phyloP scores from a whole-genome alignment of 2,888 invertebrate genomes.

The Acronicta alni region DNA sequence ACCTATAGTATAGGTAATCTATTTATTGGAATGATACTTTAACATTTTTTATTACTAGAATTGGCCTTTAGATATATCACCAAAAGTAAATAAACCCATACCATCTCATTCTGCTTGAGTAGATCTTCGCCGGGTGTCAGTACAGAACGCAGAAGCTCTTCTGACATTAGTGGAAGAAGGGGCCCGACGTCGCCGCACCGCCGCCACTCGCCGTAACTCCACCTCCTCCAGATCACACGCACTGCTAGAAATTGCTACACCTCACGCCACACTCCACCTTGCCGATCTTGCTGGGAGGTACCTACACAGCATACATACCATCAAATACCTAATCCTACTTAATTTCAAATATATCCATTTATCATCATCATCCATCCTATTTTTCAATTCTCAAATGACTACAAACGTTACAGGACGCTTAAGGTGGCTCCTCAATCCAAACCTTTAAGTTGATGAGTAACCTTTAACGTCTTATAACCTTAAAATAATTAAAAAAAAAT shows the following conservation, averaged over 20 bases:
- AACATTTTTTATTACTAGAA: too few relatives aligned
- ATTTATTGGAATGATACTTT: too few relatives aligned
- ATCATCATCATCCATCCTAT: too few relatives aligned
- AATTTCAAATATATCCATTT: too few relatives aligned
- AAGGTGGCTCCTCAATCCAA: too few relatives aligned
- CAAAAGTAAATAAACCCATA: neutral
- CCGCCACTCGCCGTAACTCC: slow-evolving; percentile 92
- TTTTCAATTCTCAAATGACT: too few relatives aligned
- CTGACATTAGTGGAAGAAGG: slow-evolving; percentile 90
- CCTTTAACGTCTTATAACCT: too few relatives aligned
- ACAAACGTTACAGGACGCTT: too few relatives aligned
- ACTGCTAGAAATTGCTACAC: slow-evolving; percentile 91
- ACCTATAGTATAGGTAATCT: too few relatives aligned
- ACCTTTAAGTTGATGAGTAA: too few relatives aligned
- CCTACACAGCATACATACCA: neutral
- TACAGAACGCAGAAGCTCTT: slow-evolving; percentile 88
- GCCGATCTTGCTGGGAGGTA: slow-evolving; percentile 86
- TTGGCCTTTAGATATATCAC: neutral
- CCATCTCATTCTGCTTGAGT: slow-evolving; percentile 7
- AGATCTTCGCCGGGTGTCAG: slow-evolving; percentile 91
- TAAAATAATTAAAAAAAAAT: too few relatives aligned
- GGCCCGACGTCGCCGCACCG: slow-evolving; percentile 90
- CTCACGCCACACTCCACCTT: slow-evolving; percentile 90
- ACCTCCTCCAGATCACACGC: slow-evolving; percentile 93
- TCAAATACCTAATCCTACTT: too few relatives aligned